Conservation (phyloP, 2,797 vertebrate species). For the Antennarius maculatus region DNA sequence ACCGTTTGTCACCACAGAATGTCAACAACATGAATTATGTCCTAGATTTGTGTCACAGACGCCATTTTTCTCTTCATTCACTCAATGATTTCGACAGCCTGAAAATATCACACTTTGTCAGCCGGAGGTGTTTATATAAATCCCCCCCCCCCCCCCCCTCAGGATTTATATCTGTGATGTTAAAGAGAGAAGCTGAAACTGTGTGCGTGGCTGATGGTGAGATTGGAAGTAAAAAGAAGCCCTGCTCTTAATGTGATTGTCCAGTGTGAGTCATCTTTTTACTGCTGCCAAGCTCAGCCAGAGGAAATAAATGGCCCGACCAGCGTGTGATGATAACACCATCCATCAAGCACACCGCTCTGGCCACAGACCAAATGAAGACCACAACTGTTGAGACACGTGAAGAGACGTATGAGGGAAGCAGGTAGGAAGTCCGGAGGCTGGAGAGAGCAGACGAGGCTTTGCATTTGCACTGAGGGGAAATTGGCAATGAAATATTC, state of each 20-base stretch:
- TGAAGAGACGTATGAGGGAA: slow-evolving; percentile 7
- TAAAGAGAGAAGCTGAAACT: slow-evolving; percentile 36
- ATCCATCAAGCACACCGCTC: slow-evolving; percentile 47
- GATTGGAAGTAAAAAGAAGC: slow-evolving; percentile 20
- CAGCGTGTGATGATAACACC: slow-evolving; percentile 28
- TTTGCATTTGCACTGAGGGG: slow-evolving; percentile 76
- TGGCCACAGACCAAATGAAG: slow-evolving; percentile 23
- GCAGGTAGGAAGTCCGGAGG: background rate
- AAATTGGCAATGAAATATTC: slow-evolving; percentile 36
- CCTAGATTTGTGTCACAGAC: slow-evolving; percentile 36
- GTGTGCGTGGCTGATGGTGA: slow-evolving; percentile 30
- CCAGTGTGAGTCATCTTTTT: slow-evolving; percentile 61
- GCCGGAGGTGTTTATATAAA: slow-evolving; percentile 32
- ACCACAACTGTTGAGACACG: slow-evolving; percentile 12
- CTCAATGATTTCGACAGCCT: slow-evolving; percentile 34
- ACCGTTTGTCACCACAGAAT: slow-evolving; percentile 47
- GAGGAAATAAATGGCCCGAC: slow-evolving; percentile 54
- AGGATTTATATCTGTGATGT: slow-evolving; percentile 47
- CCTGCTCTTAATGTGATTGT: slow-evolving; percentile 62
- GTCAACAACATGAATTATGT: slow-evolving; percentile 47
- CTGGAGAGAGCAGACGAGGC: slow-evolving; percentile 8
- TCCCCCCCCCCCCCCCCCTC: background rate
- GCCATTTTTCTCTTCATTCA: slow-evolving; percentile 36
- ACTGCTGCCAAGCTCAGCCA: slow-evolving; percentile 32
- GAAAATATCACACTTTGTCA: slow-evolving; percentile 36